Conservation (phyloP, 2,888 invertebrate species). For the Xylota segnis region DNA sequence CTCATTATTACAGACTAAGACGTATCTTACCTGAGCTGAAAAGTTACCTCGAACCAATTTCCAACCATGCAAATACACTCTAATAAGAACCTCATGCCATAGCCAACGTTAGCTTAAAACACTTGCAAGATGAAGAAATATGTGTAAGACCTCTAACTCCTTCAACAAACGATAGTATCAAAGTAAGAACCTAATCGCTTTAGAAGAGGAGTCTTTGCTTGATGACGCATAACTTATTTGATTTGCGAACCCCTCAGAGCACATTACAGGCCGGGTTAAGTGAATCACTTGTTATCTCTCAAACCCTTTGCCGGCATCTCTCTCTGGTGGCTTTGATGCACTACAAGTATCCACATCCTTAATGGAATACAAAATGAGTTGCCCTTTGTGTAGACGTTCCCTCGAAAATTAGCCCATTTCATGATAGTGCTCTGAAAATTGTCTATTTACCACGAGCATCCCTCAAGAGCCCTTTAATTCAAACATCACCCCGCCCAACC, state of each 20-base stretch:
- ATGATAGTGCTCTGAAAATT: conserved; percentile 14
- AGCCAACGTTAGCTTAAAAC: no score
- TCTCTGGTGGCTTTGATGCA: neutral
- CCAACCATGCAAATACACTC: no score
- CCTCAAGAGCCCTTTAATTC: neutral
- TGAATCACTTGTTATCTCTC: neutral
- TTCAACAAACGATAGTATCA: neutral
- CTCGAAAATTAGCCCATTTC: conserved; percentile 33
- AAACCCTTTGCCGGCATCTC: neutral
- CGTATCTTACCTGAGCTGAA: no score
- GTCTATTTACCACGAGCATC: conserved; percentile 7
- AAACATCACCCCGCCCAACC: neutral
- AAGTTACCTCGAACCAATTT: no score
- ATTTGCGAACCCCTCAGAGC: neutral
- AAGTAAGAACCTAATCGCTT: no score
- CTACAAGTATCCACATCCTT: neutral
- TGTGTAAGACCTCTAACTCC: neutral
- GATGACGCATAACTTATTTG: neutral
- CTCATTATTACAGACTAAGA: no score
- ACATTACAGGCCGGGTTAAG: neutral
- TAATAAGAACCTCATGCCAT: no score
- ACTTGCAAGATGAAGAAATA: no score
- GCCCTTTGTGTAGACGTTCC: neutral
- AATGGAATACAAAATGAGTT: conserved; percentile 36
- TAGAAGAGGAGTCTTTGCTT: neutral